These are phyloP conservation scores for Thereva nobilitata DNA, from an alignment of 2,888 invertebrate species.

Conservation along the genomic window DNA sequence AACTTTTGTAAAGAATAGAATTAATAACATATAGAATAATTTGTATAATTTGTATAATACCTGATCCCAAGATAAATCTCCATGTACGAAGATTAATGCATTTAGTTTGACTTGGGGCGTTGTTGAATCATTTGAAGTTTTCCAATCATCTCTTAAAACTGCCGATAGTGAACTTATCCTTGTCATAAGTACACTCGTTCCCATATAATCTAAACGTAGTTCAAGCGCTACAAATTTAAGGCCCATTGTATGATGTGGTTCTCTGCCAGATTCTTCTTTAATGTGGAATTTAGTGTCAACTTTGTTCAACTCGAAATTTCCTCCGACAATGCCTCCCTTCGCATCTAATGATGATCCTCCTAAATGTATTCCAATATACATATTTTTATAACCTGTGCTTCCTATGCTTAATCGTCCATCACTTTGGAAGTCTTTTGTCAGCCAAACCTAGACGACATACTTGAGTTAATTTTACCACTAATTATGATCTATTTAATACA, in stretches of 20 bases:
- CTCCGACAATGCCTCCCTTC: constrained; percentile 96
- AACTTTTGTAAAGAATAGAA: constrained; percentile 57
- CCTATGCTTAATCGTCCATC: constrained; percentile 92
- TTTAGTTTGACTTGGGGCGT: constrained; percentile 60
- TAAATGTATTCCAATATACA: constrained; percentile 85
- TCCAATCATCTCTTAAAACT: constrained; percentile 87
- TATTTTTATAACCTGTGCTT: constrained; percentile 91
- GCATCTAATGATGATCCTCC: constrained; percentile 92
- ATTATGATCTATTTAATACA: constrained; percentile 50
- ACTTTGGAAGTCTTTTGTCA: constrained; percentile 88
- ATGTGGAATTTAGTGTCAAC: constrained; percentile 89
- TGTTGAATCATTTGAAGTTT: constrained; percentile 56
- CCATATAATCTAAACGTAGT: constrained; percentile 96
- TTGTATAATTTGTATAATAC: constrained; percentile 31
- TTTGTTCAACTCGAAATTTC: constrained; percentile 87
- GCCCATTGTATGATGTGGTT: constrained; percentile 86
- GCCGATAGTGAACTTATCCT: constrained; percentile 82
- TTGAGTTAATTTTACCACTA: not conserved
- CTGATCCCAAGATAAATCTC: constrained; percentile 92
- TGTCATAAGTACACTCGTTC: constrained; percentile 91
- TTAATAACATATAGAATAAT: no score
- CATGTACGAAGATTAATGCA: constrained; percentile 89
- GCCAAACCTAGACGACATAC: constrained; percentile 66
- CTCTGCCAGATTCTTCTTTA: constrained; percentile 85
- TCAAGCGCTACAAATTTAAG: constrained; percentile 83